These are phyloP conservation scores for Chydorus sphaericus DNA, from an alignment of 2,888 invertebrate species.

Conservation along the genomic window DNA sequence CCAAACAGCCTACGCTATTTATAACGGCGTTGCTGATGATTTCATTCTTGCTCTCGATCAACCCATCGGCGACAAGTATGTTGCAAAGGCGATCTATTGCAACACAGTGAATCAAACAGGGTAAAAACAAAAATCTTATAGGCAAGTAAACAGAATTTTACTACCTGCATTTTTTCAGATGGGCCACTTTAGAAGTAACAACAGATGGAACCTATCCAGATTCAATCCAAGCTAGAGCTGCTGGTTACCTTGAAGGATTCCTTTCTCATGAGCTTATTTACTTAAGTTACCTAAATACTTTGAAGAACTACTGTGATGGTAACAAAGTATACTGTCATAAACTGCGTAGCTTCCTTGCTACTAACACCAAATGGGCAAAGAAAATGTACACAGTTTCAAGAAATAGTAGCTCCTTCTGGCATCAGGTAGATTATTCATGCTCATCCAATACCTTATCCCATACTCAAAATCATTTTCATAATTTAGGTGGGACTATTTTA, in stretches of 20 bases:
- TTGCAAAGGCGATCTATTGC: slow-evolving; percentile 58
- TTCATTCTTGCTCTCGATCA: background rate
- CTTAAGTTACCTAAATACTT: slow-evolving; percentile 60
- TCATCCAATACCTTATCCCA: too few species aligned
- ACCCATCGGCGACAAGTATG: slow-evolving; percentile 24
- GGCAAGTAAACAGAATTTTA: background rate
- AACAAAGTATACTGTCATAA: slow-evolving; percentile 41
- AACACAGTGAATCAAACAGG: slow-evolving; percentile 56
- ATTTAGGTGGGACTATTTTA: slow-evolving; percentile 45
- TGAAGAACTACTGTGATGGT: slow-evolving; percentile 40
- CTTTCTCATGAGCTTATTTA: slow-evolving; percentile 65
- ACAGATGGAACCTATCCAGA: slow-evolving; percentile 57
- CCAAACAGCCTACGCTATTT: slow-evolving; percentile 12
- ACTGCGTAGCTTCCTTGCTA: slow-evolving; percentile 45
- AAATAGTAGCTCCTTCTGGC: slow-evolving; percentile 57
- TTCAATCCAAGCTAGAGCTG: slow-evolving; percentile 67
- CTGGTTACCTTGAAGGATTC: slow-evolving; percentile 69
- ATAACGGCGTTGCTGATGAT: slow-evolving; percentile 3
- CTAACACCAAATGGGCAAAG: slow-evolving; percentile 46
- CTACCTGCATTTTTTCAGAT: slow-evolving; percentile 37
- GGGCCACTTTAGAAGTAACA: slow-evolving; percentile 67
- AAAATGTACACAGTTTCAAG: slow-evolving; percentile 36
- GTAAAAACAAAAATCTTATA: too few species aligned
- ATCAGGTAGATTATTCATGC: too few species aligned
- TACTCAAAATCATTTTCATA: too few species aligned